A percentile compares a stretch with the other conserved stretches of the same genome.
These are phyloP conservation scores for Netelia fuscicornis DNA, from an alignment of 2,888 invertebrate genomes.

Conservation along the genomic window DNA sequence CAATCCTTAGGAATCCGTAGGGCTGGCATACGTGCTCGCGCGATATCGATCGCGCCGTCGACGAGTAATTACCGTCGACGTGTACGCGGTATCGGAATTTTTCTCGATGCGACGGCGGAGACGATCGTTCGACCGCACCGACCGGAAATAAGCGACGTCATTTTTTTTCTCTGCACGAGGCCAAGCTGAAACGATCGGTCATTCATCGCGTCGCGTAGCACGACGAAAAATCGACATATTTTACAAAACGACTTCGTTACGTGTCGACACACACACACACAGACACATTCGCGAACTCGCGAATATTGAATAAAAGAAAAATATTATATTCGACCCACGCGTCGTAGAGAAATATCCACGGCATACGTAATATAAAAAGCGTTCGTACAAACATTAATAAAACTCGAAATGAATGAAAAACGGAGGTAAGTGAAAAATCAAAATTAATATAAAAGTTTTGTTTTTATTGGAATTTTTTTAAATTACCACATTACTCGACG, in stretches of 20 bases:
- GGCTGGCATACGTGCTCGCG: slow-evolving; percentile 16
- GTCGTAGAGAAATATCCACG: neutral
- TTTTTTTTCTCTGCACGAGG: slow-evolving; percentile 43
- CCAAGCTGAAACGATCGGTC: slow-evolving; percentile 55
- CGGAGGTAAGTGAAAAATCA: neutral
- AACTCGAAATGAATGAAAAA: neutral
- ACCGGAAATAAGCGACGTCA: slow-evolving; percentile 56
- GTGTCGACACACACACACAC: neutral
- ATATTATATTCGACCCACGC: slow-evolving; percentile 30
- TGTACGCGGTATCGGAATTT: slow-evolving; percentile 48
- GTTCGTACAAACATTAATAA: neutral
- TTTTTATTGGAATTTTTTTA: neutral
- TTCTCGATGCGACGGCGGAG: slow-evolving; percentile 13
- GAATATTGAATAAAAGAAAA: slow-evolving; percentile 16
- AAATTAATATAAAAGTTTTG: neutral
- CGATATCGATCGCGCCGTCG: slow-evolving; percentile 44
- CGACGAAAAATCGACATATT: slow-evolving; percentile 37
- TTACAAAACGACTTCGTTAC: neutral
- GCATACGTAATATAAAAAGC: neutral
- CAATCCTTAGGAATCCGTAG: slow-evolving; percentile 33
- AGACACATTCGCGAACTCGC: neutral
- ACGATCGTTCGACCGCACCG: slow-evolving; percentile 10
- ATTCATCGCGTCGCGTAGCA: slow-evolving; percentile 52
- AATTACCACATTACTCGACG: no score
- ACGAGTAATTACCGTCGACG: slow-evolving; percentile 53